These are phyloP conservation scores for Chascanopsetta lugubris DNA, from an alignment of 2,113 vertebrate species.

Conservation along the genomic window DNA sequence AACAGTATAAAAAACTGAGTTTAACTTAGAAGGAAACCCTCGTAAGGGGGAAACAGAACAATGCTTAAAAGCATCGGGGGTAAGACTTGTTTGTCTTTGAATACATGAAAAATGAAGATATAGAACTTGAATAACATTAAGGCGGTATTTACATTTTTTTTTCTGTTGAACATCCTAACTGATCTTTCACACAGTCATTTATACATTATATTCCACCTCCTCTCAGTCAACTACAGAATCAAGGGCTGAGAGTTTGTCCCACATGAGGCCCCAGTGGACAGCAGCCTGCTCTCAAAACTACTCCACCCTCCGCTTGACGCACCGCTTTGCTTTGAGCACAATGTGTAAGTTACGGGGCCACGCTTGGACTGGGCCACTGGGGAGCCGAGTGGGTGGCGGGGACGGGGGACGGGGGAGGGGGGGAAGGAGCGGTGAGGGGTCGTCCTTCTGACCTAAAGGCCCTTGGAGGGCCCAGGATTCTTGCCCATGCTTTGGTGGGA, in stretches of 20 bases:
- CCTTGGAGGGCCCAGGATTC: conserved; percentile 93
- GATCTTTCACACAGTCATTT: conserved; percentile 71
- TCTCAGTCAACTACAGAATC: conserved; percentile 59
- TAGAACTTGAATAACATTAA: conserved; percentile 86
- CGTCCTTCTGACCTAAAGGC: conserved; percentile 79
- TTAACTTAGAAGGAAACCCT: conserved; percentile 73
- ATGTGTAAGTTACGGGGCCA: conserved; percentile 31
- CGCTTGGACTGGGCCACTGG: conserved; percentile 39
- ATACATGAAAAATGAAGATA: conserved; percentile 78
- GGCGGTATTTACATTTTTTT: conserved; percentile 87
- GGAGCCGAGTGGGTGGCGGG: conserved; percentile 27
- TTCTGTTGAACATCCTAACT: conserved; percentile 73
- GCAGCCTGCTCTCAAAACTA: conserved; percentile 40
- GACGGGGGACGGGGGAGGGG: not conserved
- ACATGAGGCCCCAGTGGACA: conserved; percentile 49
- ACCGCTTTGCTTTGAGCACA: conserved; percentile 27
- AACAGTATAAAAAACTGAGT: conserved; percentile 73
- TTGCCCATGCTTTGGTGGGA: conserved; percentile 85
- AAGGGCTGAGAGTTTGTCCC: conserved; percentile 52
- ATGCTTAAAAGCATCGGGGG: conserved; percentile 78
- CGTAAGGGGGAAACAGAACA: conserved; percentile 72
- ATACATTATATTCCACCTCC: conserved; percentile 60
- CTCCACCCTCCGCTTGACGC: conserved; percentile 33
- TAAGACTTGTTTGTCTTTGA: conserved; percentile 69
- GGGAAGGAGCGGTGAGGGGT: not conserved